phyloP scores from a whole-genome alignment of 2,797 vertebrate species.

The Scleropages formosus region DNA sequence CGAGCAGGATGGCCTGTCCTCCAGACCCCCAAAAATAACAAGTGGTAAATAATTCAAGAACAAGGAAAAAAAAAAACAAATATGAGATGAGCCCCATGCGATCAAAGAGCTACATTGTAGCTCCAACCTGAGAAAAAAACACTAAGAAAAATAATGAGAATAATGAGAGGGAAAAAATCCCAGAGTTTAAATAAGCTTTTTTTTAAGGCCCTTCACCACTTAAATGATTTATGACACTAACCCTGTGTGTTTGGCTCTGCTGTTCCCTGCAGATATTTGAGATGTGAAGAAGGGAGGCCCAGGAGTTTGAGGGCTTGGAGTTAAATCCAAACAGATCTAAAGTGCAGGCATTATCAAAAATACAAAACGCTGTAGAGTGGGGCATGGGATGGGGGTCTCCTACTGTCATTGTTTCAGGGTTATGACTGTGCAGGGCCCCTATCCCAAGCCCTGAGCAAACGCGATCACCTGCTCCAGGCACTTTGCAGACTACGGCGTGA shows the following conservation, averaged over 20 bases:
- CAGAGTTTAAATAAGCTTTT: slow-evolving; percentile 4
- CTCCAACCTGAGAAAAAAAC: background rate
- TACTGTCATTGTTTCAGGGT: no score
- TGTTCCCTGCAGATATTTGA: slow-evolving; percentile 1
- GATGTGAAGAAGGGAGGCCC: background rate
- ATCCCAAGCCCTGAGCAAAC: background rate
- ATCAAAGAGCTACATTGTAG: slow-evolving; percentile 9
- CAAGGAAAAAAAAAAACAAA: slow-evolving; percentile 20
- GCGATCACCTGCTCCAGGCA: background rate
- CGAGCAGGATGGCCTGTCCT: background rate
- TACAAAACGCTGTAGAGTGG: background rate
- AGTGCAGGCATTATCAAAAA: slow-evolving; percentile 13
- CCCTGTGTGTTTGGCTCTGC: slow-evolving; percentile 9
- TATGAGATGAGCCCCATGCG: background rate
- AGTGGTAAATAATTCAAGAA: slow-evolving; percentile 20
- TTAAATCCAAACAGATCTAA: slow-evolving; percentile 8
- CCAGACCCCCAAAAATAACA: slow-evolving; percentile 20
- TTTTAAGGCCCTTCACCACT: background rate
- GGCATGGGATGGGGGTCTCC: background rate
- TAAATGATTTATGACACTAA: slow-evolving; percentile 27
- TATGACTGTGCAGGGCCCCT: background rate
- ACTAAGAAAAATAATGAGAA: background rate
- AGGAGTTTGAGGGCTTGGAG: background rate
- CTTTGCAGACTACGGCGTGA: no score
- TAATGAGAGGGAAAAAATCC: slow-evolving; percentile 16